Percentiles rank a stretch among this genome's conserved stretches.
Evolutionary conservation across 2,888 invertebrate species (phyloP).

Genomic region (Scaptomyza tumidula): DNA sequence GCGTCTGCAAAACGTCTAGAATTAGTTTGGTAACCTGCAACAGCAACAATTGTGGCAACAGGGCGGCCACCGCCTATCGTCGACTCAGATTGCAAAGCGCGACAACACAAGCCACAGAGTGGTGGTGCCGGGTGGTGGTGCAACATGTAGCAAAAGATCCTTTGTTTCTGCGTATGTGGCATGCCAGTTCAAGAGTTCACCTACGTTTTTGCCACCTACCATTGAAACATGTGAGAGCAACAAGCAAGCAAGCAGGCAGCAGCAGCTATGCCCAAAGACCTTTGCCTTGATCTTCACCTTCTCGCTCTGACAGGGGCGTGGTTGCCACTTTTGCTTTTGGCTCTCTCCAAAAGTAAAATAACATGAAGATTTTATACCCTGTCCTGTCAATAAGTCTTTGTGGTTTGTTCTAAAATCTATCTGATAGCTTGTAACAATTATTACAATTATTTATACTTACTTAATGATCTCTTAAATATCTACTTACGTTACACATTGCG

Average conservation of each 20-base stretch:
- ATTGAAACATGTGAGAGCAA: constrained; percentile 13
- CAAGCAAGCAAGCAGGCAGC: constrained; percentile 7
- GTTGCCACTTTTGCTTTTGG: constrained; percentile 38
- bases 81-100: constrained; percentile 38
- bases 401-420: neutral
- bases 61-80: constrained; percentile 41
- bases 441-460: constrained; percentile 2
- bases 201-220: constrained; percentile 63
- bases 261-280: constrained; percentile 15
- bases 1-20: constrained; percentile 54
- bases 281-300: constrained; percentile 25
- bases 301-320: constrained; percentile 44
- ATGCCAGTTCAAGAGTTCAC: constrained; percentile 70
- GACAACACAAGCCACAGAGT: constrained; percentile 29
- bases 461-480: constrained; percentile 3
- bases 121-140: constrained; percentile 3
- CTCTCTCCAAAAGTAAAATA: constrained; percentile 12
- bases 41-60: constrained; percentile 34
- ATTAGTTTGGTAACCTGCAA: constrained; percentile 58
- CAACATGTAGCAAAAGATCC: neutral
- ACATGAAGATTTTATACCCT: constrained; percentile 4
- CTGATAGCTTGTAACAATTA: neutral
- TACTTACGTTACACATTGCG: constrained; percentile 14
- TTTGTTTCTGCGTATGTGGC: constrained; percentile 52
- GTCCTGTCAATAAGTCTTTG: neutral